phyloP scores from a whole-genome alignment of 1,140 invertebrate species.

The Psilanteris sp. region DNA sequence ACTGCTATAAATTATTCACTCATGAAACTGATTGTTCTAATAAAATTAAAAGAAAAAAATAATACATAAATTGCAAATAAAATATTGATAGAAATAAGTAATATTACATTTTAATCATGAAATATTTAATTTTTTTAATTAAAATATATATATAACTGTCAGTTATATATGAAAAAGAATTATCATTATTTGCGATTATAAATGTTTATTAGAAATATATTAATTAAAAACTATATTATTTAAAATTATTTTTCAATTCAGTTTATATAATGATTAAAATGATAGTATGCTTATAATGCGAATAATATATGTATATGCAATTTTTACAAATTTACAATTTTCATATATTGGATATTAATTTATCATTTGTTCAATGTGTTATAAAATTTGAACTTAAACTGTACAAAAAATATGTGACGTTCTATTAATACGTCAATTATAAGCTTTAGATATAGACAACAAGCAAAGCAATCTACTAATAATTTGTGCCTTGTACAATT shows the following conservation, averaged over 20 bases:
- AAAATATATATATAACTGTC: too few species aligned
- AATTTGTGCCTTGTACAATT: constrained; percentile 49
- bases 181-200: too few species aligned
- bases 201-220: too few species aligned
- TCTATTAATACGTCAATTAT: constrained; percentile 1
- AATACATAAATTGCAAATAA: constrained; percentile 2
- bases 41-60: constrained; percentile 8
- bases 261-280: neutral
- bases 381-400: neutral
- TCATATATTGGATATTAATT: neutral
- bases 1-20: constrained; percentile 14
- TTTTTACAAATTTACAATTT: too few species aligned
- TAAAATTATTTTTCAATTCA: too few species aligned
- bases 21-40: neutral
- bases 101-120: too few species aligned
- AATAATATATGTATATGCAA: too few species aligned
- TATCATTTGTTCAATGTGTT: neutral
- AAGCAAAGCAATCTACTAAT: constrained; percentile 20
- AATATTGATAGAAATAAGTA: too few species aligned
- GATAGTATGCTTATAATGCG: neutral
- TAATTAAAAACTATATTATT: too few species aligned
- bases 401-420: neutral
- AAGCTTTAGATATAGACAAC: constrained; percentile 6
- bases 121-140: too few species aligned
- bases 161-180: too few species aligned